These are phyloP conservation scores for Menidia menidia DNA, from an alignment of 2,797 vertebrate genomes.

Conservation along the genomic window DNA sequence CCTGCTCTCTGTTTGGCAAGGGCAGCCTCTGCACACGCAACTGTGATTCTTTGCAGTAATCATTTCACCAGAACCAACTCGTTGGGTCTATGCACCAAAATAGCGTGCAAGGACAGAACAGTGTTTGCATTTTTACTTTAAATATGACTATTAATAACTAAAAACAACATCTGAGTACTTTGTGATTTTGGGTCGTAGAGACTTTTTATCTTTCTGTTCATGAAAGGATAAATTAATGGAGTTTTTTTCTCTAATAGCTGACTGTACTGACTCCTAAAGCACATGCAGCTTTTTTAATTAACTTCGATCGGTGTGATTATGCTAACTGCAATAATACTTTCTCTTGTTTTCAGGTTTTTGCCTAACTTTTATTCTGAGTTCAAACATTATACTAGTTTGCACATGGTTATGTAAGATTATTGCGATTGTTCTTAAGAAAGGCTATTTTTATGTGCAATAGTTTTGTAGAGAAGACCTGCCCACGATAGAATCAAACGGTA, in stretches of 20 bases:
- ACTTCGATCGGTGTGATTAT: slow-evolving; percentile 44
- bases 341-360: slow-evolving; percentile 44
- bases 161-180: slow-evolving; percentile 37
- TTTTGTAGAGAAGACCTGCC: slow-evolving; percentile 72
- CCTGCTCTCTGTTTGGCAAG: slow-evolving; percentile 36
- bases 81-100: slow-evolving; percentile 59
- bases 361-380: slow-evolving; percentile 41
- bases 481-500: slow-evolving; percentile 48
- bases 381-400: slow-evolving; percentile 63
- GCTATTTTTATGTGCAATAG: slow-evolving; percentile 81
- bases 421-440: slow-evolving; percentile 70
- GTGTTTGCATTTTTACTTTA: slow-evolving; percentile 37
- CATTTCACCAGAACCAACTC: slow-evolving; percentile 31
- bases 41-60: slow-evolving; percentile 37
- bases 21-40: slow-evolving; percentile 50
- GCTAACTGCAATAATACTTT: slow-evolving; percentile 42
- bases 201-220: slow-evolving; percentile 30
- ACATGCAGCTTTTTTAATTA: slow-evolving; percentile 28
- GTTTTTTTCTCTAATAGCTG: slow-evolving; percentile 15
- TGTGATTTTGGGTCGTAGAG: slow-evolving; percentile 28
- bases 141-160: slow-evolving; percentile 29
- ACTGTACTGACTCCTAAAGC: slow-evolving; percentile 35
- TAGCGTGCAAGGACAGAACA: slow-evolving; percentile 31
- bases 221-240: slow-evolving; percentile 11
- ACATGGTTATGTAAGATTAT: slow-evolving; percentile 53